Base-by-base conservation (phyloP, 2,888 invertebrate species). In the Tetheella fluctuosa region DNA sequence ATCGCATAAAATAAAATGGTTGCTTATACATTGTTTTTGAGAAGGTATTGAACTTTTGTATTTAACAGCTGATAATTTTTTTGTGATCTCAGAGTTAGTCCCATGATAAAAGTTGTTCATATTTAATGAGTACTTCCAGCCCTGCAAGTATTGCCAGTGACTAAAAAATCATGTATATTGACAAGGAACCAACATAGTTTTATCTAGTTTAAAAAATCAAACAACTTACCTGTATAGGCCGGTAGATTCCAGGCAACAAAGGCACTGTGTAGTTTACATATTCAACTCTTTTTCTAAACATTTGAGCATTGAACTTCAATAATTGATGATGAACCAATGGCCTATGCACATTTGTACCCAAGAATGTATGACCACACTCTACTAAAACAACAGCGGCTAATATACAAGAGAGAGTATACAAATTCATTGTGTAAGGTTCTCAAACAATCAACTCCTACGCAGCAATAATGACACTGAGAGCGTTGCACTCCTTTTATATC, bases 231-330 rank as follows among this genome's bases (percentile, higher is more conserved):
- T 79, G 77, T 60, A 82, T 81, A 8, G 59, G 59, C 1, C 67
- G 69, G 23, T 65, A 67, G 13, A 56, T 52, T 0, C 56, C 48
- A 13, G 70, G 68, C 1, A 57, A 37, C 12, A 59, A 8, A 0
- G 80, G 79, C 17, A 81, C 8, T 0, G 67, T 61, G 57, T 65
- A 76, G 52, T 67, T 71, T 6, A 77, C 57, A 30, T 76, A 74
- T 63, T 83, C 83, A n/a, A 84, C 67, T 10, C 82, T 74, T 62
- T 84, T 84, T 17, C 65, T 70, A 8, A 78, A 75, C 23, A 69
- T 54, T 23, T 66, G 66, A 0, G 80, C 60, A 15, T 62, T 66
- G 55, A 74, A 79, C 8, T 70, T 63, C 0, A 67, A 73, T 1
- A 63, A 56, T 3, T 64, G 60, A 34, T 79, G 76, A 25, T 69